These are phyloP conservation scores for Drosophila melanosoma DNA, from an alignment of 2,888 invertebrate genomes.

Conservation along the genomic window DNA sequence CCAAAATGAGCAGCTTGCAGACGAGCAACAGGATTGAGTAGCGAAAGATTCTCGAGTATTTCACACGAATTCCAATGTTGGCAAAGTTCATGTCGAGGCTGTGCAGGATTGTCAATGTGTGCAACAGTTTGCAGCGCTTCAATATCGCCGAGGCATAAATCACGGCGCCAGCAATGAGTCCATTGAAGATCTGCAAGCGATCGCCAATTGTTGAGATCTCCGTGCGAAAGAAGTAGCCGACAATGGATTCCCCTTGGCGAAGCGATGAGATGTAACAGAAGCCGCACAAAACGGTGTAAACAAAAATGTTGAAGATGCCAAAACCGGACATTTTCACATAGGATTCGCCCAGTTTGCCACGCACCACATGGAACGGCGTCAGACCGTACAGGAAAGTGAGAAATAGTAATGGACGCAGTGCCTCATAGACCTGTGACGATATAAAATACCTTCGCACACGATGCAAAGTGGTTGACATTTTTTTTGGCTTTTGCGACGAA, in stretches of 20 bases:
- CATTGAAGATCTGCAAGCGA: conserved; percentile 82
- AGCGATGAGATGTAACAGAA: conserved; percentile 73
- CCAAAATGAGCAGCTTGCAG: conserved; percentile 76
- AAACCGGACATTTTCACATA: conserved; percentile 72
- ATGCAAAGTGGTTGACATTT: conserved; percentile 55
- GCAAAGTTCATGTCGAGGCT: conserved; percentile 79
- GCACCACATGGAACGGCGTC: conserved; percentile 82
- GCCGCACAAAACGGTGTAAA: conserved; percentile 68
- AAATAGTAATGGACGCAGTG: conserved; percentile 80
- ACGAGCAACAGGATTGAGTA: conserved; percentile 78
- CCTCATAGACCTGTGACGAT: conserved; percentile 82
- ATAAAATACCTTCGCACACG: conserved; percentile 80
- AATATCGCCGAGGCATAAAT: conserved; percentile 80
- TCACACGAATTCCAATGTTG: conserved; percentile 81
- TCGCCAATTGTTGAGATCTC: conserved; percentile 82
- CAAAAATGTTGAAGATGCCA: conserved; percentile 70
- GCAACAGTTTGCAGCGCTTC: conserved; percentile 75
- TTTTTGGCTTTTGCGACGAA: neutral
- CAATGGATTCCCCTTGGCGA: conserved; percentile 79
- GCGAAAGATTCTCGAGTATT: conserved; percentile 82
- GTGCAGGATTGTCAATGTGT: conserved; percentile 74
- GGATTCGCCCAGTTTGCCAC: conserved; percentile 73
- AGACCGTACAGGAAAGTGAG: conserved; percentile 81
- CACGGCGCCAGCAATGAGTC: conserved; percentile 79
- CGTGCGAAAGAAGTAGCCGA: conserved; percentile 83